Evolutionary conservation across 2,797 vertebrate species (phyloP), one percentile per base, ranked within the genome.

Genomic region (Taeniopygia guttata): DNA sequence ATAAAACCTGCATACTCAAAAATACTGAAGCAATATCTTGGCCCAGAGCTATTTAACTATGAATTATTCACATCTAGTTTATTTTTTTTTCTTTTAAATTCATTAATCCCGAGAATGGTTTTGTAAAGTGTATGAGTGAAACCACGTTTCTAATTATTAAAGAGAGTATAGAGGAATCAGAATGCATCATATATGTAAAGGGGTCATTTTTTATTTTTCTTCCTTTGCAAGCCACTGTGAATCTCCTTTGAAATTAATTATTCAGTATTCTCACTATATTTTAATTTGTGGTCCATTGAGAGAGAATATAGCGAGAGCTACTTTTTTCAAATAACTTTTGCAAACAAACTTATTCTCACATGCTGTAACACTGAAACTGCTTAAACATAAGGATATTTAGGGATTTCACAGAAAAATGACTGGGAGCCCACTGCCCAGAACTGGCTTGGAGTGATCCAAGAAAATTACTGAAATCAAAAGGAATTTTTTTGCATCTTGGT

Each of bases 1-100:
- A 96, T 93, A 84, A 95, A 96, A 94, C 93, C 84, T 73, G 77
- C 85, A 84, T 60, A 89, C 90, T 93, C 89, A 89, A 89, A 96
- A 96, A 97, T 67, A 94, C 81, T 93, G 96, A 95, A 94, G 88
- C 87, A 93, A 81, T 94, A 92, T 79, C 89, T 92, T 94, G 83
- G 91, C 90, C 84, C 92, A 93, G 84, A 94, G 93, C 87, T 95
- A 96, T 95, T 93, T 94, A 93, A 94, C 34, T 84, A 96, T 96
- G 96, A 96, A 95, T 96, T 96, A 96, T 96, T 97, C 94, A 95
- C 70, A 1, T 93, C 81, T 75, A 94, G 72, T 74, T 94, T 92
- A 42, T 69, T 84, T 93, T 88, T n/a, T 92, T 93, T 77, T 40
- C 43, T 94, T 96, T 95, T 83, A 92, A 96, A 93, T 96, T 96